Percentiles rank a stretch among this genome's conserved stretches.
phyloP scores from a whole-genome alignment of 2,113 vertebrate species.

The Podiceps cristatus region DNA sequence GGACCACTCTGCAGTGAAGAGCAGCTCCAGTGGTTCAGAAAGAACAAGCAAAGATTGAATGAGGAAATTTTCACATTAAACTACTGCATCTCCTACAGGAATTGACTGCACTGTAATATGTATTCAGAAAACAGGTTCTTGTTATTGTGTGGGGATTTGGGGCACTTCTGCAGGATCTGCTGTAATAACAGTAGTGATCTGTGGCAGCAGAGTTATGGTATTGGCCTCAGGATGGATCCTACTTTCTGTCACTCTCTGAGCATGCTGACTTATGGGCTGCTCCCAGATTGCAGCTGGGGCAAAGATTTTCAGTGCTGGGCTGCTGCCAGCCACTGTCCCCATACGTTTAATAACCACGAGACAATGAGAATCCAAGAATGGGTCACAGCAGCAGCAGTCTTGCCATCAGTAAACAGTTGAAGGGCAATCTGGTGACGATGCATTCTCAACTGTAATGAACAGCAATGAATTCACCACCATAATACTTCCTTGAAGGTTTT shows the following conservation, averaged over 20 bases:
- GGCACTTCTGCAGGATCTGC: neutral
- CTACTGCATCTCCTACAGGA: constrained; percentile 12
- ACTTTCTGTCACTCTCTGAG: neutral
- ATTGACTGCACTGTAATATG: neutral
- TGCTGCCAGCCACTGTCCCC: neutral
- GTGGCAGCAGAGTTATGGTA: neutral
- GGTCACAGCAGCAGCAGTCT: neutral
- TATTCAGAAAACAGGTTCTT: neutral
- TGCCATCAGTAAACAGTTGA: neutral
- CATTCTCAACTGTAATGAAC: neutral
- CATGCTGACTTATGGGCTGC: neutral
- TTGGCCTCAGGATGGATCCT: neutral
- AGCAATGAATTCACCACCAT: neutral
- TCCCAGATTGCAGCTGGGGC: neutral
- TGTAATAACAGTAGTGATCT: neutral
- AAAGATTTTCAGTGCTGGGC: neutral
- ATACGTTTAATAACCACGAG: neutral
- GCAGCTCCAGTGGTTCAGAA: constrained; percentile 14
- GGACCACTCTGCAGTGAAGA: neutral
- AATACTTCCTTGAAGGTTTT: neutral
- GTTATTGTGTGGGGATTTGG: constrained; percentile 12
- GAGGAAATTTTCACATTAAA: constrained; percentile 37
- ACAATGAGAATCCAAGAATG: neutral
- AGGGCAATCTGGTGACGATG: neutral
- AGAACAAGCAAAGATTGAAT: constrained; percentile 21